Evolutionary conservation across 2,888 invertebrate genomes (phyloP), one percentile per base, ranked within the genome.

Genomic region (Lepetodrilus schrolli): DNA sequence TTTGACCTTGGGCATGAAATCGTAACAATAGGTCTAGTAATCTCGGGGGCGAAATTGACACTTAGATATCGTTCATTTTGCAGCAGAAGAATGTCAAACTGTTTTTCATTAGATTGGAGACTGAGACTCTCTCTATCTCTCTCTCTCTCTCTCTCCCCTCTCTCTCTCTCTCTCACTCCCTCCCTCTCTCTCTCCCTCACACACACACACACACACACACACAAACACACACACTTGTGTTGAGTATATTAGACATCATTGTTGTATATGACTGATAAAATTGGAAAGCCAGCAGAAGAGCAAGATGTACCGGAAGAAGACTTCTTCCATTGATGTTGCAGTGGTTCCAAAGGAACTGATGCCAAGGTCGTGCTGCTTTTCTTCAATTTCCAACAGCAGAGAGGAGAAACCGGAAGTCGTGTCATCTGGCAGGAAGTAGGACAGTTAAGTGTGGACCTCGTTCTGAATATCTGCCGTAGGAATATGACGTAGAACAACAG

Each of bases 261-360:
- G n/a, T n/a, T n/a, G n/a, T n/a, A n/a, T n/a, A 26, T 50, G 51
- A 8, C 23, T 50, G 51, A 23, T 21, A 23, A 8, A 38, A 7
- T 38, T 38, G 8, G 13, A 38, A 13, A 13, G 13, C 38, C 7
- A 8, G 8, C n/a, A n/a, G n/a, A n/a, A n/a, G n/a, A n/a, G n/a
- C n/a, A n/a, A n/a, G n/a, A n/a, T n/a, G n/a, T 77, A 89, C 90
- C 87, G 88, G 8, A 90, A 79, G 75, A 90, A 90, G 4, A 97
- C 96, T 91, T 97, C 96, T 91, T 97, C 96, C 91, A 97, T 92
- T 0, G 96, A 95, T 0, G 96, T 96, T 17, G 96, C 93, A 8
- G 95, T 93, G 23, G 96, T 93, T 4, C 96, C 96, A 89, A 95
- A 97, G 85, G 95, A 95, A 77, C 93, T 93, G 68, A 95, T 93